Evolutionary conservation across 2,888 invertebrate genomes (phyloP), one percentile per base, ranked within the genome.

Genomic region (Marronus borbonicus): DNA sequence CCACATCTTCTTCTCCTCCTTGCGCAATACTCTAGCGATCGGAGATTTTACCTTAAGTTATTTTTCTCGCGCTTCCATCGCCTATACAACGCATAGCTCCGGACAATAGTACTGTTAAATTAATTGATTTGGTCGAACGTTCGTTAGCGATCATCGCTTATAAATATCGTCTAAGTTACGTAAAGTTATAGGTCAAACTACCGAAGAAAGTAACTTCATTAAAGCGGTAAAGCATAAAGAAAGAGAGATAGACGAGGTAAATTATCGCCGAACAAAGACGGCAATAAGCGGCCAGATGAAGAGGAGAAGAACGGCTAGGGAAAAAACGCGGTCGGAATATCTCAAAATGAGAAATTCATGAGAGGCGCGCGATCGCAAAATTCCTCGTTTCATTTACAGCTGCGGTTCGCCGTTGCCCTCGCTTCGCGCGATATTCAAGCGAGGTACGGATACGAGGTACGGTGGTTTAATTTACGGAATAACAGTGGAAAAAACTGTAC

Each of bases 131-230:
- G 24, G 20, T 60, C 39, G 44, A 74, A 44, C 72, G 44, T 60
- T 74, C 55, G 44, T 24, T 60, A 39, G 24, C 44, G 44, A 74
- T 74, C 60, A 74, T 74, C 60, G 60, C 39, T 74, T 74, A 74
- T 39, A 62, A 72, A 24, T 74, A 44, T 60, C 60, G 24, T 8
- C 49, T 58, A 36, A 44, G 72, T 74, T 74, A 74, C 72, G 60
- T 74, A 74, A 74, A 74, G 60, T 60, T 60, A 74, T 74, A 74
- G 72, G 72, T 74, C 72, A 74, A 74, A 74, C 72, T 74, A 74
- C 60, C 60, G 72, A 74, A 60, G 72, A 74, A 74, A 74, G 72
- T 74, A 74, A 74, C 72, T 74, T 60, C 72, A 74, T 74, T 74
- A 74, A 60, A 74, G 39, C 49, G 72, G 60, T 55, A 74, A 60